Conservation (phyloP, 2,113 vertebrate species). For the Pampusana beccarii region DNA sequence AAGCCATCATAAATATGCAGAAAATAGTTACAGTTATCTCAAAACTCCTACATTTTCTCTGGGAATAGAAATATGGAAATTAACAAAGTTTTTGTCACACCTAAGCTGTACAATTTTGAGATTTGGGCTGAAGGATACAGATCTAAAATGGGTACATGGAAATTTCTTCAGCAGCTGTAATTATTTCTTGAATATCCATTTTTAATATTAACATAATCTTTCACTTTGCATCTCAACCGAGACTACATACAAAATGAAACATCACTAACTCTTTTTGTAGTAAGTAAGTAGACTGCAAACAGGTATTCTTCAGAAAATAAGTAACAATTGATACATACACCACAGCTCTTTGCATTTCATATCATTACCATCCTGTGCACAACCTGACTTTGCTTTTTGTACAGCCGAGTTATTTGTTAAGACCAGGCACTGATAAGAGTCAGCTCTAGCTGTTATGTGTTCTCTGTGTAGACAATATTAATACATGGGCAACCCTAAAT, state of each 20-base stretch:
- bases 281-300: not conserved
- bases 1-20: not conserved
- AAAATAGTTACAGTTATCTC: not conserved
- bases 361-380: not conserved
- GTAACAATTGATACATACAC: not conserved
- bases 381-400: not conserved
- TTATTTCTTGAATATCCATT: not conserved
- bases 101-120: not conserved
- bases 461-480: not conserved
- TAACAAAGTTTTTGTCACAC: not conserved
- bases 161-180: not conserved
- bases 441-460: not conserved
- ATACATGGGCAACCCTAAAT: not conserved
- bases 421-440: not conserved
- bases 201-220: not conserved
- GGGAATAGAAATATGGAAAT: not conserved
- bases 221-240: not conserved
- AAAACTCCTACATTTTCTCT: not conserved
- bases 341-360: not conserved
- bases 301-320: not conserved
- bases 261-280: not conserved
- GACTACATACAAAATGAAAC: not conserved
- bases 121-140: not conserved
- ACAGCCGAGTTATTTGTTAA: not conserved
- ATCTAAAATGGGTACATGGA: not conserved